A percentile compares a stretch with the other conserved stretches of the same genome.
Evolutionary conservation across 2,113 vertebrate genomes (phyloP).

Genomic region (Pelobates fuscus): DNA sequence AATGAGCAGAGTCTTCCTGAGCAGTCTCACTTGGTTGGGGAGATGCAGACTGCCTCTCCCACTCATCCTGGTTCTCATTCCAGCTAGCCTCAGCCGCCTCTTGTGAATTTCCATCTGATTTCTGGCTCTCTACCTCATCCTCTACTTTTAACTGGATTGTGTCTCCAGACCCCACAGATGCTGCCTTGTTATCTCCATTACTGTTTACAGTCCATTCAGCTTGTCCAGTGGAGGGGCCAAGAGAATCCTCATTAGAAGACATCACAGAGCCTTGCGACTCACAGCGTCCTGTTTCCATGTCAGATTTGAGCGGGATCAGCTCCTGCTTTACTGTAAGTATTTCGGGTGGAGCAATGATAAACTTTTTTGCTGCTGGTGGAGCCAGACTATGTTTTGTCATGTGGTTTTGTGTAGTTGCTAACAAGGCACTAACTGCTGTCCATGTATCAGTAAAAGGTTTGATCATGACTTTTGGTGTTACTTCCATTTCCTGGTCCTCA

Average conservation of each 20-base stretch:
- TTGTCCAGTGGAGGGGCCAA: constrained; percentile 40
- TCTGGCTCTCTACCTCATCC: constrained; percentile 51
- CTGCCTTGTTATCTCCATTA: constrained; percentile 45
- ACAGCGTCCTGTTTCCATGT: constrained; percentile 55
- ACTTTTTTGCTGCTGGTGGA: constrained; percentile 9
- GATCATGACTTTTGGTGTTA: neutral
- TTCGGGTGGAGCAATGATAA: constrained; percentile 22
- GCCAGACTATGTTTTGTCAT: neutral
- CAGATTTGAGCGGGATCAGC: neutral
- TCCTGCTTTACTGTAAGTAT: constrained; percentile 55
- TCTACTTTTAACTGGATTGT: constrained; percentile 48
- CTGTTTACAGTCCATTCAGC: constrained; percentile 57
- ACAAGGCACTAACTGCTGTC: neutral
- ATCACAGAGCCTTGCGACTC: constrained; percentile 59
- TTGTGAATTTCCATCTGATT: constrained; percentile 43
- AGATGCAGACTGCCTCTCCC: constrained; percentile 50
- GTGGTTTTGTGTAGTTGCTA: neutral
- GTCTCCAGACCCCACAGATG: constrained; percentile 45
- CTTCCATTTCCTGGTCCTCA: constrained; percentile 55
- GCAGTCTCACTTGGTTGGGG: constrained; percentile 52
- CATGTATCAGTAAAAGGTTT: constrained; percentile 24
- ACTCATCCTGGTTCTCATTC: constrained; percentile 52
- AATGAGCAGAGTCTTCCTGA: constrained; percentile 61
- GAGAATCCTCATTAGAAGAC: constrained; percentile 60
- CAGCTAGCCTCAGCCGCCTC: constrained; percentile 52